A percentile compares a stretch with the other conserved stretches of the same genome.
These are phyloP conservation scores for Zosterops japonicus DNA, from an alignment of 2,113 vertebrate species.

Conservation along the genomic window DNA sequence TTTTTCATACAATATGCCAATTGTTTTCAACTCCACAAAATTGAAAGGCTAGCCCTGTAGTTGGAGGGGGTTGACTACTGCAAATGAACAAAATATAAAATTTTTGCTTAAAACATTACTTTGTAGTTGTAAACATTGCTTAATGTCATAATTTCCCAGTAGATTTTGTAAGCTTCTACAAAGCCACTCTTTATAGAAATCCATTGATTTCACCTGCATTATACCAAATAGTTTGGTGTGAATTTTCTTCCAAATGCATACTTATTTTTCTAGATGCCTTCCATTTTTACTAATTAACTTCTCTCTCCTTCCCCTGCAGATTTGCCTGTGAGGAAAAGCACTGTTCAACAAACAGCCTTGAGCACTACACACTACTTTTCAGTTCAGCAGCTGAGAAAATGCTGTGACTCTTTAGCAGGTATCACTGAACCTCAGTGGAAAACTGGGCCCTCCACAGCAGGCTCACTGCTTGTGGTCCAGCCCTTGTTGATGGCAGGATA, in stretches of 20 bases:
- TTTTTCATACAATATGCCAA: background rate
- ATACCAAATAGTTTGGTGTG: background rate
- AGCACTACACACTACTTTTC: background rate
- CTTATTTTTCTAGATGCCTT: background rate
- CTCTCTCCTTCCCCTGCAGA: background rate
- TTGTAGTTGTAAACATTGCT: background rate
- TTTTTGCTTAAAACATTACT: background rate
- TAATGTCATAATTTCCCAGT: background rate
- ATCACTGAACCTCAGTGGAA: background rate
- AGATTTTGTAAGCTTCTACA: background rate
- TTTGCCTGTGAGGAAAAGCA: background rate
- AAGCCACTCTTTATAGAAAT: background rate
- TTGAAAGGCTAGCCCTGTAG: background rate
- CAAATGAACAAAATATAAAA: background rate
- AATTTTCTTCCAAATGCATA: background rate
- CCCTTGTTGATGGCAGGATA: background rate
- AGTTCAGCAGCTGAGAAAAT: background rate
- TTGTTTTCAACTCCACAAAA: background rate
- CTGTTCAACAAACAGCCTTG: background rate
- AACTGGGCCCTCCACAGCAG: background rate
- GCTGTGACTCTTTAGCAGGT: background rate
- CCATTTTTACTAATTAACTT: slow-evolving; percentile 18
- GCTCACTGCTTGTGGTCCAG: background rate
- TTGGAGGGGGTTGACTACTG: background rate
- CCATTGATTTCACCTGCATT: background rate